Percentiles rank a stretch among this genome's conserved stretches.
These are phyloP conservation scores for Temnothorax ravouxi DNA, from an alignment of 2,888 invertebrate species.

Conservation along the genomic window DNA sequence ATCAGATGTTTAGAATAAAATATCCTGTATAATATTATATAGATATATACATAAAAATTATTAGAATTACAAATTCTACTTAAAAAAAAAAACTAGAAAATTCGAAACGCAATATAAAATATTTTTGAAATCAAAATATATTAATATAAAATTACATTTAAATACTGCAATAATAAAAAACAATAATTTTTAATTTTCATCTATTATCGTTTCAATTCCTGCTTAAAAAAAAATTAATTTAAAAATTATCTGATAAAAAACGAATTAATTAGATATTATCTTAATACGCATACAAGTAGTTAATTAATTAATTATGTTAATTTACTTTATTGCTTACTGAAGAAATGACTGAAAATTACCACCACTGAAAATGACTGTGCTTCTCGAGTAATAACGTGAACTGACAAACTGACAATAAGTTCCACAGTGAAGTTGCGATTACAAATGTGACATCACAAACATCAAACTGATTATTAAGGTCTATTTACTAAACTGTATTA, in stretches of 20 bases:
- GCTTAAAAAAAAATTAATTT: no score
- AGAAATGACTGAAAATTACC: no score
- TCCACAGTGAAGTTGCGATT: neutral
- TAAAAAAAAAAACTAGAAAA: neutral
- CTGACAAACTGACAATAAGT: neutral
- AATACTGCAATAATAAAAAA: neutral
- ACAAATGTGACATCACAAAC: neutral
- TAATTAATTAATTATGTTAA: no score
- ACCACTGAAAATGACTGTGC: no score
- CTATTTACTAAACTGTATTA: neutral
- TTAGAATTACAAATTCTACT: neutral
- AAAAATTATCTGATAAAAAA: no score
- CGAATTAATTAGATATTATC: no score
- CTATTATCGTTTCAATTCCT: no score
- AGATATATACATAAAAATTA: neutral
- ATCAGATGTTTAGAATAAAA: neutral
- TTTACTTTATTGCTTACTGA: no score
- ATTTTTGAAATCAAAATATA: neutral
- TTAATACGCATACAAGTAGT: no score
- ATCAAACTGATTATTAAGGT: neutral
- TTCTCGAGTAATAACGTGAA: neutral
- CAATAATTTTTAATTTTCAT: no score
- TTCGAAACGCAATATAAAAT: neutral
- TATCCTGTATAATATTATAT: neutral
- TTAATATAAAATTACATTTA: neutral